These are phyloP conservation scores for Megaleporinus macrocephalus DNA, from an alignment of 2,113 vertebrate genomes.

Conservation along the genomic window DNA sequence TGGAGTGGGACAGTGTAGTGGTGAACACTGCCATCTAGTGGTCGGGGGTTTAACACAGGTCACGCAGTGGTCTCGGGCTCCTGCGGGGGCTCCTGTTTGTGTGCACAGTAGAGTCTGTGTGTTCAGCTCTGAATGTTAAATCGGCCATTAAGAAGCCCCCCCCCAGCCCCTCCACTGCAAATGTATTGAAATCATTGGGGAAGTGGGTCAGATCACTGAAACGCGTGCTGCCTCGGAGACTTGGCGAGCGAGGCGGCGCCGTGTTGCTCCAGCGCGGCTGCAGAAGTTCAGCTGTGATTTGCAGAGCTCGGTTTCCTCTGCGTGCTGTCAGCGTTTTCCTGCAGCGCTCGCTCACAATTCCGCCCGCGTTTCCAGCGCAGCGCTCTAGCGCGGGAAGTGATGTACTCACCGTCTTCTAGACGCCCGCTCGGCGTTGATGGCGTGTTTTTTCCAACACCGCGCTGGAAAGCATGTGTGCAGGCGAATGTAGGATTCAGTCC, in stretches of 20 bases:
- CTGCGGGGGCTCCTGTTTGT: too few species aligned
- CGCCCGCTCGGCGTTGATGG: background rate
- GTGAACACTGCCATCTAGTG: too few species aligned
- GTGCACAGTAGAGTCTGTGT: too few species aligned
- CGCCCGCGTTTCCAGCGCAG: background rate
- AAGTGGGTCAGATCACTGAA: conserved; percentile 49
- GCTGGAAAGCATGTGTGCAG: background rate
- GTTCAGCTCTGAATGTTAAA: too few species aligned
- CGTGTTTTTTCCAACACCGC: background rate
- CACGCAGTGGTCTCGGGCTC: too few species aligned
- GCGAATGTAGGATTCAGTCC: background rate
- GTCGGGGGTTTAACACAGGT: too few species aligned
- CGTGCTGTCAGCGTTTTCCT: conserved; percentile 1
- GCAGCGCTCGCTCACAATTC: conserved; percentile 1
- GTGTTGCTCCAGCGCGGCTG: background rate
- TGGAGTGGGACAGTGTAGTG: too few species aligned
- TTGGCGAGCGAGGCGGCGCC: conserved; percentile 15
- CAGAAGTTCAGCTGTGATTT: background rate
- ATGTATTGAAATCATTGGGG: conserved; percentile 10
- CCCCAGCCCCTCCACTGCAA: background rate
- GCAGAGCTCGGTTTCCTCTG: conserved; percentile 14
- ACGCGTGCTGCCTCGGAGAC: conserved; percentile 30
- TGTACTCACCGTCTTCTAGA: background rate
- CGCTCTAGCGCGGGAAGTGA: background rate
- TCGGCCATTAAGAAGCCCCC: too few species aligned